Conservation (phyloP, 2,113 vertebrate species). For the Nematolebias whitei region DNA sequence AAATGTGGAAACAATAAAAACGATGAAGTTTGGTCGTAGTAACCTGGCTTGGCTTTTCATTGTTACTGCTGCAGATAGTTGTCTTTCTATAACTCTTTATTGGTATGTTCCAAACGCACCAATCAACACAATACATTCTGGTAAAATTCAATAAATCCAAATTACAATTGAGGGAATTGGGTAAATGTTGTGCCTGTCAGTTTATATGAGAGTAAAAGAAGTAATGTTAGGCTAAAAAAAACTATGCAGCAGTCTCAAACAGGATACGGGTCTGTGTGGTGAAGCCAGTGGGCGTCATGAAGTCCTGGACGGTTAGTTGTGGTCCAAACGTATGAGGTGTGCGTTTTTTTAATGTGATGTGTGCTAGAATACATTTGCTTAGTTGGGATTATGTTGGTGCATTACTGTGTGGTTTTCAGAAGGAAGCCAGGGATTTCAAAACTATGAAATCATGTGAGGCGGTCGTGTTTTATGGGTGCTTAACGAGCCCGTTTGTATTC, state of each 20-base stretch:
- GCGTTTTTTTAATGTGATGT: slow-evolving; percentile 11
- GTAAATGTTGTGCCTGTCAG: slow-evolving; percentile 5
- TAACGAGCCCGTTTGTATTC: slow-evolving; percentile 67
- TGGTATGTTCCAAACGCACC: background rate
- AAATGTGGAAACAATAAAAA: slow-evolving; percentile 17
- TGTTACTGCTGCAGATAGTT: background rate
- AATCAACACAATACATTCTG: slow-evolving; percentile 19
- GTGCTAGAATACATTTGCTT: slow-evolving; percentile 17
- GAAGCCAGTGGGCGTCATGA: slow-evolving; percentile 41
- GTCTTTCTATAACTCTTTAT: background rate
- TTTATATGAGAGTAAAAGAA: slow-evolving; percentile 12
- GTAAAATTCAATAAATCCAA: slow-evolving; percentile 12
- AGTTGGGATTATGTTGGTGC: slow-evolving; percentile 31
- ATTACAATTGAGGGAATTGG: slow-evolving; percentile 2
- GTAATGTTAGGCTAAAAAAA: slow-evolving; percentile 16
- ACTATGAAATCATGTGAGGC: slow-evolving; percentile 71
- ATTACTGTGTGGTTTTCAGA: slow-evolving; percentile 51
- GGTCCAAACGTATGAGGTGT: slow-evolving; percentile 44
- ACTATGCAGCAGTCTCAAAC: slow-evolving; percentile 28
- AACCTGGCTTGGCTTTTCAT: slow-evolving; percentile 21
- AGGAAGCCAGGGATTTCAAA: slow-evolving; percentile 65
- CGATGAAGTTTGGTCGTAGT: slow-evolving; percentile 17
- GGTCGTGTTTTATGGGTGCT: slow-evolving; percentile 66
- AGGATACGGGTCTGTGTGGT: slow-evolving; percentile 44
- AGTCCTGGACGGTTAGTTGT: slow-evolving; percentile 50